Evolutionary conservation across 2,113 vertebrate species (phyloP), one percentile per base, ranked within the genome.

Genomic region (Neogale vison): DNA sequence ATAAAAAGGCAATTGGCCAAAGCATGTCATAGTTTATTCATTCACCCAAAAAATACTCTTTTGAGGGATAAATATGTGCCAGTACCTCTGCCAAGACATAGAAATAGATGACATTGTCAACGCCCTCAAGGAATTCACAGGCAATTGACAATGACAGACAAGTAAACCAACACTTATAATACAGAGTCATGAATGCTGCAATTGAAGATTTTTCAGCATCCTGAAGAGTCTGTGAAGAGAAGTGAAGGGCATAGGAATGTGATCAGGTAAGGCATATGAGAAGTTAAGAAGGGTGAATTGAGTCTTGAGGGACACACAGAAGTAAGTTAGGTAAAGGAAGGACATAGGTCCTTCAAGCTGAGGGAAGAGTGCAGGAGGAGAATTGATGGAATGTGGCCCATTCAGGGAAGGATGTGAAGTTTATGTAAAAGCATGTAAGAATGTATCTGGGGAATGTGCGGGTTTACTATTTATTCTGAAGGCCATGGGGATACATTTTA

Each of bases 11-110:
- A 47, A 88, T 45, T 65, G 39, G 63, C 26, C 55, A 95, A 92
- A 74, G 13, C 12, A 39, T 93, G 72, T 84, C 81, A 72, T 61
- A 74, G 80, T 85, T 82, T 95, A 93, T 95, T 96, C 79, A 87
- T 83, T 92, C 87, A 87, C 92, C 36, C 85, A 92, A 93, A 86
- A 95, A 63, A 92, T 57, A 42, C 36, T 96, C n/a, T 83, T 95
- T 79, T 93, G 80, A 87, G 83, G 23, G 15, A 88, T 95, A 97
- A 88, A 93, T 91, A 74, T 57, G 21, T 96, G 86, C 79, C 67
- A 92, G 67, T 61, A 14, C 86, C 15, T 96, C 94, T 93, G 17
- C 55, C 63, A 97, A 76, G 31, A 59, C 31, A 63, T 18, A 96
- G 82, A 88, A 71, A 95, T 86, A 90, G 69, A 89, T 94, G 45